Conservation (phyloP, 2,113 vertebrate species). For the Solea senegalensis region DNA sequence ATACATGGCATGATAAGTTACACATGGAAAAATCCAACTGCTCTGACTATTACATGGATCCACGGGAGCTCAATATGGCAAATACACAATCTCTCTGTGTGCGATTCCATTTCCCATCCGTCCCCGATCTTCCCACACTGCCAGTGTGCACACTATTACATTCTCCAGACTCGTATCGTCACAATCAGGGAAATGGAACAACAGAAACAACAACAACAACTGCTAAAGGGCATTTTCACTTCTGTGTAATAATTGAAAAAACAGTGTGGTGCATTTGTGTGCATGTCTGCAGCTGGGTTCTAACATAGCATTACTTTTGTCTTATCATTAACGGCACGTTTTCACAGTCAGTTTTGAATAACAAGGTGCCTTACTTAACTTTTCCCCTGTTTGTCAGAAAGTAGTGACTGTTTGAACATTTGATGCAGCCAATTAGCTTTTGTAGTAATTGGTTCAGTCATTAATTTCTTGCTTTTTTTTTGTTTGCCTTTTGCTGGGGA, state of each 20-base stretch:
- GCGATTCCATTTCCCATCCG: constrained; percentile 37
- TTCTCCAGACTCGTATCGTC: constrained; percentile 53
- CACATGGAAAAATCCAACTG: constrained; percentile 38
- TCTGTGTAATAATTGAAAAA: constrained; percentile 65
- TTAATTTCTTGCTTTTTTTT: constrained; percentile 9
- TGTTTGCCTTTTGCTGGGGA: not conserved
- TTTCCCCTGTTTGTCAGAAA: constrained; percentile 34
- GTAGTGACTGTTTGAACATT: constrained; percentile 57
- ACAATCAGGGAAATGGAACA: constrained; percentile 55
- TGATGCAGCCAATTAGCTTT: constrained; percentile 66
- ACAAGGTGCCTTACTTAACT: constrained; percentile 60
- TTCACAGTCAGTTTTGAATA: constrained; percentile 63
- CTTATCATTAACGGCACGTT: constrained; percentile 66
- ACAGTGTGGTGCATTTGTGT: constrained; percentile 54
- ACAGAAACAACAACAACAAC: constrained; percentile 55
- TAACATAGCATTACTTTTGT: constrained; percentile 34
- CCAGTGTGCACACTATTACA: constrained; percentile 44
- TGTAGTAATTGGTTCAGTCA: constrained; percentile 34
- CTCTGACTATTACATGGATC: constrained; percentile 55
- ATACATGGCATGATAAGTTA: constrained; percentile 56
- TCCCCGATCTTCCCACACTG: not conserved
- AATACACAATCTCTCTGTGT: constrained; percentile 10
- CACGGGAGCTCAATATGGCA: constrained; percentile 41
- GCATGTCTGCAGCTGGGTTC: constrained; percentile 49
- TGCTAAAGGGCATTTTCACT: constrained; percentile 48